Conservation (phyloP, 2,113 vertebrate species). For the Panthera leo region DNA sequence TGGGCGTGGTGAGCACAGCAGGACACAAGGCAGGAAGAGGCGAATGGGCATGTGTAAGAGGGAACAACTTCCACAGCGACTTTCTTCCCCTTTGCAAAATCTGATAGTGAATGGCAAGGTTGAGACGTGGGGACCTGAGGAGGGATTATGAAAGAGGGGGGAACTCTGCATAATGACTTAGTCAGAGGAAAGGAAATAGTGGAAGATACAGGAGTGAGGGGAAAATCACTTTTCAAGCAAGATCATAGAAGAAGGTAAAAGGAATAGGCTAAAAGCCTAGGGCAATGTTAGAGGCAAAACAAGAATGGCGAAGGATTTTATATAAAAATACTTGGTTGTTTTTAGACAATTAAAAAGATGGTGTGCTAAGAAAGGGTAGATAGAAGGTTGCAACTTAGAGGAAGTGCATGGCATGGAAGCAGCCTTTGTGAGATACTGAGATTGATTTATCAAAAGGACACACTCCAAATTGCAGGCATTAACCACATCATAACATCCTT, state of each 20-base stretch:
- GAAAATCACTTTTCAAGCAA: neutral
- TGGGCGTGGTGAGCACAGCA: no score
- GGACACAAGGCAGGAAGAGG: neutral
- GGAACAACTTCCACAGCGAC: neutral
- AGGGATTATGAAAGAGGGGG: neutral
- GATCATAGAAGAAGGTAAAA: neutral
- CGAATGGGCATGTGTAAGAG: fast-evolving
- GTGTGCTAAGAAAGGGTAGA: neutral
- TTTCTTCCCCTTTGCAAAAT: neutral
- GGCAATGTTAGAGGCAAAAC: neutral
- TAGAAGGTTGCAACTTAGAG: neutral
- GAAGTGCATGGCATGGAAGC: neutral
- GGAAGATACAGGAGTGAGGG: neutral
- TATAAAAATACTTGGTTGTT: neutral
- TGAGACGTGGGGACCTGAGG: neutral
- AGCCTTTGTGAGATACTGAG: neutral
- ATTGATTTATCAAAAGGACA: neutral
- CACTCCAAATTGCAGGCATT: neutral
- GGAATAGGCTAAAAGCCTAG: neutral
- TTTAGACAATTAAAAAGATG: neutral
- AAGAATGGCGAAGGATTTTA: neutral
- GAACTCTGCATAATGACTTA: neutral
- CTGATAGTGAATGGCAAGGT: neutral
- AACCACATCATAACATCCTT: neutral
- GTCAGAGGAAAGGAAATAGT: neutral